Base-by-base conservation (phyloP, 2,888 invertebrate species). In the Mimachlamys varia region DNA sequence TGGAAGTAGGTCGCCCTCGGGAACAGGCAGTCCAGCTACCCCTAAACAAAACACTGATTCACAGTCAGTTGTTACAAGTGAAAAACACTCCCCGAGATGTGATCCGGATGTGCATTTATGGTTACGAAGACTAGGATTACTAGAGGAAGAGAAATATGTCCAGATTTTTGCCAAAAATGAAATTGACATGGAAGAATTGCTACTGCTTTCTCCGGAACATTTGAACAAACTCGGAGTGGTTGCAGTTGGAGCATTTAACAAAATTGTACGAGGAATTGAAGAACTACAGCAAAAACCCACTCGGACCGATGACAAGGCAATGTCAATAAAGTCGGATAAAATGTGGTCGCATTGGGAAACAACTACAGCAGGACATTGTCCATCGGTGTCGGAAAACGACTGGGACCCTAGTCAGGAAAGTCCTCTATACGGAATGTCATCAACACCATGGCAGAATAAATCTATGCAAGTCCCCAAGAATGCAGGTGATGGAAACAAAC, bases 181-280 rank as follows among this genome's bases (percentile, higher is more conserved):
- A 89, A 94, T 96, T 49, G 95, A 96, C 89, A 94, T 96, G 92
- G 92, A 93, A 7, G 94, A 94, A 87, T 88, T 96, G 33, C 92
- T 93, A 76, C 93, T 94, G 49, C 92, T 96, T 90, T 94, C 95
- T 87, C 93, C 94, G 27, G 90, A 93, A 19, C 94, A 95, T 55
- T 92, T 96, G 19, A 92, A 94, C 88, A 94, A 94, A 37, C 95
- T 96, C 94, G 96, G 96, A 12, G 93, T 96, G 10, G 93, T 92
- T 55, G 94, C 94, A 17, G 90, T 95, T 22, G 96, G 96, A 22
- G 94, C 95, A 27, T 92, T 95, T 88, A 95, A 95, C 90, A 96
- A 94, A 91, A 94, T 96, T 89, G 91, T 96, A 38, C 92, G 93
- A 88, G 95, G 95, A 37, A 94, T 96, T 38, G 91, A 93, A 88